phyloP scores from a whole-genome alignment of 2,888 invertebrate genomes.

The Eupithecia subumbrata region DNA sequence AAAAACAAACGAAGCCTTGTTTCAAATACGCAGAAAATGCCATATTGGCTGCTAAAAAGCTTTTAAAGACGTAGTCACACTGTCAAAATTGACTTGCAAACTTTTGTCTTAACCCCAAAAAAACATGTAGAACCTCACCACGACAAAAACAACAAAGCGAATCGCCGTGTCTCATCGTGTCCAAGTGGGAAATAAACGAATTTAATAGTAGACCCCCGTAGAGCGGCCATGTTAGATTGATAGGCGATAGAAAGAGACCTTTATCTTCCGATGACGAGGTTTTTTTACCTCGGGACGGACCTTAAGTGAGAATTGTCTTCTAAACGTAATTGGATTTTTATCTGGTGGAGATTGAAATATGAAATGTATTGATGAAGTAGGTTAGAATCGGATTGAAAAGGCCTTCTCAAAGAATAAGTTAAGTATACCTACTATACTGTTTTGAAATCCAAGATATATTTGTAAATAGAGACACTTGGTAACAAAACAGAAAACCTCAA shows the following conservation, averaged over 20 bases:
- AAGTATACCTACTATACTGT: not conserved
- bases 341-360: constrained; percentile 54
- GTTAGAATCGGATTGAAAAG: not conserved
- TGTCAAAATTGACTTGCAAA: constrained; percentile 15
- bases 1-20: not conserved
- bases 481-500: not conserved
- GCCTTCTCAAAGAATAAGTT: not conserved
- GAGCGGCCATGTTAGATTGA: constrained; percentile 73
- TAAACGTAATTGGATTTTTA: constrained; percentile 73
- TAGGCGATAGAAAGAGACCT: constrained; percentile 68
- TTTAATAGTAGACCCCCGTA: constrained; percentile 75
- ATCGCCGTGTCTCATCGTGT: constrained; percentile 44
- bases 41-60: not conserved
- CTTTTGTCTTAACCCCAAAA: constrained; percentile 6
- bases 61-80: not conserved
- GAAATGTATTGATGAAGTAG: constrained; percentile 28
- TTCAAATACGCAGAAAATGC: too few relatives aligned
- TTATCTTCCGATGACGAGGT: constrained; percentile 62
- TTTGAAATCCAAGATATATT: not conserved
- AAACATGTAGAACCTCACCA: constrained; percentile 16
- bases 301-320: constrained; percentile 77
- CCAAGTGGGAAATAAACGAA: constrained; percentile 55
- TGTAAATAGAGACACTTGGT: not conserved
- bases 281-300: constrained; percentile 60
- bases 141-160: constrained; percentile 33